Evolutionary conservation across 2,888 invertebrate genomes (phyloP).

Genomic region (Synanthedon tipuliformis): DNA sequence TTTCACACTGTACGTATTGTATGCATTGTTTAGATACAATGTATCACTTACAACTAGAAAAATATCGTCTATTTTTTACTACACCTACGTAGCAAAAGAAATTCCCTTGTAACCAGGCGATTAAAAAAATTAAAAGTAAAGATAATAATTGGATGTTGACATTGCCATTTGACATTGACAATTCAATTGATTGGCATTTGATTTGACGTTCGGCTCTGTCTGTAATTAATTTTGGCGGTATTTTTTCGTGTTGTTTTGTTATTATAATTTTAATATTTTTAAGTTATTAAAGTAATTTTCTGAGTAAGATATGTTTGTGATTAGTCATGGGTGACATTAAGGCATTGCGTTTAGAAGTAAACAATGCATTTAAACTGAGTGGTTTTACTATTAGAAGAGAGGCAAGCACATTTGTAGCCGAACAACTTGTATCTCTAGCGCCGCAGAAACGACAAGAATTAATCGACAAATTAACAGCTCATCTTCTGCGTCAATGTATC

Average conservation of each 20-base stretch:
- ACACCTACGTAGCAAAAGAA: too few species aligned
- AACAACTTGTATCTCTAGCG: constrained; percentile 74
- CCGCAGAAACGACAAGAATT: constrained; percentile 74
- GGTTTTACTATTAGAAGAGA: constrained; percentile 82
- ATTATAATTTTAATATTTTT: neutral
- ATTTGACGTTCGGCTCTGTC: too few species aligned
- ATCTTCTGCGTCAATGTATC: constrained; percentile 82
- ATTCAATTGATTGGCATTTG: too few species aligned
- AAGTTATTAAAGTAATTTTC: neutral
- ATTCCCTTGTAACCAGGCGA: too few species aligned
- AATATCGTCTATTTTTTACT: too few species aligned
- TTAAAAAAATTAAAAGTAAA: too few species aligned
- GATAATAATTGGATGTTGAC: too few species aligned
- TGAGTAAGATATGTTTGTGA: neutral
- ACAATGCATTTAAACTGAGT: constrained; percentile 78
- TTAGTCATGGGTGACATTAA: constrained; percentile 45
- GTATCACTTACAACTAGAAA: too few species aligned
- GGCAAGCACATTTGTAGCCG: constrained; percentile 77
- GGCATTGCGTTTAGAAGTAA: constrained; percentile 71
- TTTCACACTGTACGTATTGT: too few species aligned
- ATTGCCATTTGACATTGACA: too few species aligned
- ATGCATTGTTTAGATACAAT: too few species aligned
- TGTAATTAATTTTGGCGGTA: neutral
- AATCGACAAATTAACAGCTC: constrained; percentile 81
- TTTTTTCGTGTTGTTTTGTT: neutral